These are phyloP conservation scores for Mormyrops boulengeri DNA, from an alignment of 2,797 vertebrate species.

Conservation along the genomic window DNA sequence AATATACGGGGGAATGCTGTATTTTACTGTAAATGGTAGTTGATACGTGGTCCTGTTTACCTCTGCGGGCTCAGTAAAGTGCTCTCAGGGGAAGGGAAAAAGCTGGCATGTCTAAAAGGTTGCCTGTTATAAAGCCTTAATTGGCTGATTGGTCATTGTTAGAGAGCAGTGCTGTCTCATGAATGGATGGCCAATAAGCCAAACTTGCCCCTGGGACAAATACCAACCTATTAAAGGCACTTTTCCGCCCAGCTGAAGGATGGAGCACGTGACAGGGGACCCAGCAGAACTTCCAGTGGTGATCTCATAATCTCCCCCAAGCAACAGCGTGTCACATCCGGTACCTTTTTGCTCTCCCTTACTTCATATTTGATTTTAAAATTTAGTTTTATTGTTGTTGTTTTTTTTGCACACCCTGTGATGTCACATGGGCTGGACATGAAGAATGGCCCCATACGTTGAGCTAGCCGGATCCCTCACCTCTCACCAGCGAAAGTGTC, in stretches of 20 bases:
- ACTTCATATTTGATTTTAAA: background rate
- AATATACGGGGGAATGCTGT: background rate
- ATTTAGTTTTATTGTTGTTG: background rate
- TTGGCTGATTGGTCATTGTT: constrained; percentile 63
- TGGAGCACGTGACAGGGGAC: background rate
- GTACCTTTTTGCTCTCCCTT: background rate
- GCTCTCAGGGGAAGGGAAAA: constrained; percentile 56
- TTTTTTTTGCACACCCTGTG: background rate
- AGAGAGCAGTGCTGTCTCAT: constrained; percentile 56
- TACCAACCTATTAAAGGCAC: constrained; percentile 55
- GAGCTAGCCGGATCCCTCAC: background rate
- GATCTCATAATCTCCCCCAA: background rate
- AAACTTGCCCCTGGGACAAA: constrained; percentile 50
- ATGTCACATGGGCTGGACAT: background rate
- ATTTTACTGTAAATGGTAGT: background rate
- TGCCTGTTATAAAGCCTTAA: constrained; percentile 59
- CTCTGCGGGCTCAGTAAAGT: background rate
- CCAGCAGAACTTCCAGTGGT: background rate
- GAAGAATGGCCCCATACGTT: background rate
- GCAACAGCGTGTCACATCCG: background rate
- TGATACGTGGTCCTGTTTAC: background rate
- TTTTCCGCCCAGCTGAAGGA: constrained; percentile 30
- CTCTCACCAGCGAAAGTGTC: background rate
- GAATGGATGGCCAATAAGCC: constrained; percentile 65
- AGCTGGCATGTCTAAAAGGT: constrained; percentile 47